These are phyloP conservation scores for Saguinus imperator DNA, from an alignment of 2,113 vertebrate genomes.

Conservation along the genomic window DNA sequence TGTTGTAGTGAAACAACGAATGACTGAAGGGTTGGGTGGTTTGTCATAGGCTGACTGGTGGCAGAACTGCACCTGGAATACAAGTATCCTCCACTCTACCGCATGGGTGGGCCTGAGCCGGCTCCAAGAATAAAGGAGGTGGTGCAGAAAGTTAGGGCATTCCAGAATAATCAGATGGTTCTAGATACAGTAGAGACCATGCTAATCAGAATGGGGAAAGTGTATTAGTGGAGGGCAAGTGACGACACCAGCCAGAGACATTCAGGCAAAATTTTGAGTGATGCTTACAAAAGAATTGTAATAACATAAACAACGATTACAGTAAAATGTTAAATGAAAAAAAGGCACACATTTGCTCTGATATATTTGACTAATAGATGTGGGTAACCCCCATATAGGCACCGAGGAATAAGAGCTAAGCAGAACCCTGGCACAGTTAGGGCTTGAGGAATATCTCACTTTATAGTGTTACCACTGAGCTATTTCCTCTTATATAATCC, in stretches of 20 bases:
- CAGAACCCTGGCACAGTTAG: no score
- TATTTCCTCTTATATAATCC: no score
- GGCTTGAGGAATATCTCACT: no score
- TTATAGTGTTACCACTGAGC: no score
- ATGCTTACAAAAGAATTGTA: background rate
- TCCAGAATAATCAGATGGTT: background rate
- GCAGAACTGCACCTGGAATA: background rate
- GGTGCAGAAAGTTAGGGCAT: background rate
- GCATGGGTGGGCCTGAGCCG: background rate
- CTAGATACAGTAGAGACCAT: background rate
- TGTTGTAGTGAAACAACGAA: background rate
- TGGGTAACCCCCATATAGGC: no score
- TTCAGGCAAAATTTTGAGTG: background rate
- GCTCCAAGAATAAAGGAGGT: background rate
- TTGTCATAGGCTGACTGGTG: background rate
- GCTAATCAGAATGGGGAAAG: background rate
- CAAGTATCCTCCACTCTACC: accelerated
- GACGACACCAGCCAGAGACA: background rate
- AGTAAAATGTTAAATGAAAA: background rate
- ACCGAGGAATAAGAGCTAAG: no score
- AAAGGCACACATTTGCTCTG: background rate
- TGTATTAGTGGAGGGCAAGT: background rate
- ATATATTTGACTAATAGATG: background rate
- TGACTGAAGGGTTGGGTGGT: background rate
- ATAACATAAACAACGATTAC: background rate